Evolutionary conservation across 2,113 vertebrate genomes (phyloP), one percentile per base, ranked within the genome.

Genomic region (Collichthys lucidus): DNA sequence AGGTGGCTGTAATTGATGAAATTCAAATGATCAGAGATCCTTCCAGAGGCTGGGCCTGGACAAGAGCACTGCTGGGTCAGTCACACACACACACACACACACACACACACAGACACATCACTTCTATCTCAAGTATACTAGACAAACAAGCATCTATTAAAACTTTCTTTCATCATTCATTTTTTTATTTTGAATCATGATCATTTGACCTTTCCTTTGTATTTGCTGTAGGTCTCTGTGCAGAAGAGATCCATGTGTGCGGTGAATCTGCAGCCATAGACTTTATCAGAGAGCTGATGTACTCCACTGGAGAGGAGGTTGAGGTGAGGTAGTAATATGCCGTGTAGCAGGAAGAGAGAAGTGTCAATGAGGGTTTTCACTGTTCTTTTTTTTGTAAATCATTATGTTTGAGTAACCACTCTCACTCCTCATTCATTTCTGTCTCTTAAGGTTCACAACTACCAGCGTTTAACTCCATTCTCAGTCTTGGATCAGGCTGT

Each of bases 1-100:
- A 99, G 91, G 97, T 99, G 83, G 98, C 98, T 56, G 96, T 99
- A 59, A 97, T 99, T 19, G 98, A 99, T 90, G 98, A 99, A 95
- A 98, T 99, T 91, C 98, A 99, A 62, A 99, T 99, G 98, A 98
- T 99, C 90, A 96, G 94, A 95, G 98, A 99, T 92, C 94, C 92
- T 35, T 92, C 96, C 35, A 96, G 98, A 95, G 98, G 98, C 61
- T 99, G 98, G 98, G 98, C 98, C 53, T 99, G 98, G 98, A 99
- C 98, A 53, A 96, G 98, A 96, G 98, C 98, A 1, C 95, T 99
- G 63, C 93, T 99, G 85, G 98, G 98, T 99, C n/a, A n/a, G n/a
- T n/a, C n/a, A 26, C 26, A 26, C 26, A 26, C 26, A 61, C 31
- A 49, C 14, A 57, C 35, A 72, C 24, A 49, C 20, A 46, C 16